Evolutionary conservation across 2,888 invertebrate genomes (phyloP).

Genomic region (Apodemia mormo): DNA sequence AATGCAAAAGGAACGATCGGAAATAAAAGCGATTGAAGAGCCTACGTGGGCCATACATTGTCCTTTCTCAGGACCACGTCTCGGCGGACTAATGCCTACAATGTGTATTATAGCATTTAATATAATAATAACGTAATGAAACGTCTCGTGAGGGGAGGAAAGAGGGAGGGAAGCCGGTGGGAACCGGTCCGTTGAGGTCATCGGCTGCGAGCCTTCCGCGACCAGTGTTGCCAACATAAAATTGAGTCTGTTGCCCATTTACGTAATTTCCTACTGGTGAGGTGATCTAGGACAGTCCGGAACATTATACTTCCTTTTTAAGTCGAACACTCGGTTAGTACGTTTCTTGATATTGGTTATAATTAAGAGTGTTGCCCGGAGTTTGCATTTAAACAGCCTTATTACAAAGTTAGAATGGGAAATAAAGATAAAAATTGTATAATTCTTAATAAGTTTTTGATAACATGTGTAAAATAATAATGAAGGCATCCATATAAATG

Average conservation of each 20-base stretch:
- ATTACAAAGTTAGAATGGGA: neutral
- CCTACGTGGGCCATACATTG: slow-evolving; percentile 58
- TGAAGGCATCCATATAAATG: neutral
- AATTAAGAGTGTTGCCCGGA: slow-evolving; percentile 20
- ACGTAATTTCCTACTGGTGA: slow-evolving; percentile 54
- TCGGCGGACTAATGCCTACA: slow-evolving; percentile 75
- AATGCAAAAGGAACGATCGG: slow-evolving; percentile 51
- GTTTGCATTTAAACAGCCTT: neutral
- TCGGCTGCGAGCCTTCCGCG: slow-evolving; percentile 79
- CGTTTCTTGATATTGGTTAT: slow-evolving; percentile 23
- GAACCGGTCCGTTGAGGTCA: slow-evolving; percentile 80
- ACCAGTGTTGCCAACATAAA: slow-evolving; percentile 67
- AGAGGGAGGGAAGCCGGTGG: slow-evolving; percentile 51
- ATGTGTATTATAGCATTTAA: slow-evolving; percentile 81
- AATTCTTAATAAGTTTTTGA: neutral
- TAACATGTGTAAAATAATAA: slow-evolving; percentile 5
- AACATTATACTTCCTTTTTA: slow-evolving; percentile 53
- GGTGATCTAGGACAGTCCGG: slow-evolving; percentile 54
- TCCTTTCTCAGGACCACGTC: slow-evolving; percentile 65
- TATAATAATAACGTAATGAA: slow-evolving; percentile 83
- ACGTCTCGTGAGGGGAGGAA: slow-evolving; percentile 66
- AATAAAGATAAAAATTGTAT: neutral
- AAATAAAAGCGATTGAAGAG: slow-evolving; percentile 58
- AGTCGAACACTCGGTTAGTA: slow-evolving; percentile 47
- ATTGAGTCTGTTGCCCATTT: slow-evolving; percentile 56